Evolutionary conservation across 2,113 vertebrate genomes (phyloP), one percentile per base, ranked within the genome.

Genomic region (Periophthalmodon schlosseri): DNA sequence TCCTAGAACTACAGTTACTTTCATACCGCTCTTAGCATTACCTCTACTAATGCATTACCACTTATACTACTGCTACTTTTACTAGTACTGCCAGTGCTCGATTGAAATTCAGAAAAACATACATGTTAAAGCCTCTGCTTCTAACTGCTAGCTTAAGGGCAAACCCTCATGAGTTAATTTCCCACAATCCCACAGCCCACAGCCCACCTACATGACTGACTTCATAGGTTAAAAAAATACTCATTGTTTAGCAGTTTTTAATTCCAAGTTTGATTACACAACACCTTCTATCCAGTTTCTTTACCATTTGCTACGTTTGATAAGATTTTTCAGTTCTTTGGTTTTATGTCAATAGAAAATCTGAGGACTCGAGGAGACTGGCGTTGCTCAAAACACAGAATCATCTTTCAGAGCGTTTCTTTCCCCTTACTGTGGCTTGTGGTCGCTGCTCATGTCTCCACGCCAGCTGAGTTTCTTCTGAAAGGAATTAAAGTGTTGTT

Each of bases 381-480:
- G 73, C 74, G 87, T 84, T 84, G 89, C 78, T 87, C 74, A 82
- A 80, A 90, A 85, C 84, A 77, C 70, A 76, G 83, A 56, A 82
- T 74, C 63, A 64, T 73, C 76, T 88, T 81, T 85, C 85, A 81
- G 82, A 12, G 87, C 16, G 39, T 72, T 82, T 68, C 77, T 70
- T 84, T 87, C 82, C 77, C 75, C 86, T 89, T 68, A 77, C 85
- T 88, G 91, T 86, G 91, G 90, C 83, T 91, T 91, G 91, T 89
- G 92, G 90, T 84, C 80, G 61, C 66, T 14, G 57, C 84, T 73
- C 21, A 58, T 72, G 78, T 87, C 86, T 87, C 81, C 14, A 15
- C 73, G 85, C 83, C 89, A 88, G 84, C 80, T 82, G 79, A 74
- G 86, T 89, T 82, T 78, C 77, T 83, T 72, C 87, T 83, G 73